phyloP scores from a whole-genome alignment of 2,888 invertebrate species.

The Chromoteleia sp. region DNA sequence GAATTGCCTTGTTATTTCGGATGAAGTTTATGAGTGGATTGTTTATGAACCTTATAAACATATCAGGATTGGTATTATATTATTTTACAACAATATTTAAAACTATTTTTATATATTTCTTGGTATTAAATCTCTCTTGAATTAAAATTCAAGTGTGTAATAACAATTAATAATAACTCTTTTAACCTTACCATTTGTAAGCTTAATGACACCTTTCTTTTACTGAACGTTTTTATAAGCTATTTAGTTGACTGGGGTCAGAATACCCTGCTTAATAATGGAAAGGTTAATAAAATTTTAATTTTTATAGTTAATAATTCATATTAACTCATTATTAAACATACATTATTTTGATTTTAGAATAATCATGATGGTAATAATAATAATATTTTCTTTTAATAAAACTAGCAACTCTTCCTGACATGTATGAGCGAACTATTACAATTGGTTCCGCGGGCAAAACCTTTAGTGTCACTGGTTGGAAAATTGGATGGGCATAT shows the following conservation, averaged over 20 bases:
- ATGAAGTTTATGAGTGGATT: slow-evolving; percentile 99
- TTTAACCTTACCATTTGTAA: too few species aligned
- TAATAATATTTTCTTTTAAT: not conserved
- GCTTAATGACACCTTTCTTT: too few species aligned
- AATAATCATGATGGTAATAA: not conserved
- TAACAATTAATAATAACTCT: too few species aligned
- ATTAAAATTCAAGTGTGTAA: too few species aligned
- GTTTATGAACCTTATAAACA: slow-evolving; percentile 93
- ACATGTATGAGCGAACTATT: slow-evolving; percentile 98
- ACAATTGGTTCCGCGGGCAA: slow-evolving; percentile 99
- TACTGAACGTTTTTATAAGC: too few species aligned
- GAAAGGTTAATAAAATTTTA: too few species aligned
- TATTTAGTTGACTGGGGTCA: too few species aligned
- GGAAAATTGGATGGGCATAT: slow-evolving; percentile 99
- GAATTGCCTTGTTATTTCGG: slow-evolving; percentile 96
- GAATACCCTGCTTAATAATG: too few species aligned
- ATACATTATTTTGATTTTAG: too few species aligned
- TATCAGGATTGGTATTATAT: slow-evolving; percentile 92
- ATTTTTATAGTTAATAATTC: too few species aligned
- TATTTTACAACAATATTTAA: not conserved
- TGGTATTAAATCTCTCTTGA: too few species aligned
- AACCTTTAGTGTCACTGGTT: slow-evolving; percentile 98
- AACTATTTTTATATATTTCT: slow-evolving; percentile 4
- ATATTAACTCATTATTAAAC: too few species aligned
- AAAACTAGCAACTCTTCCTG: slow-evolving; percentile 92